Base-by-base conservation (phyloP, 2,797 vertebrate genomes). In the Echeneis naucrates region DNA sequence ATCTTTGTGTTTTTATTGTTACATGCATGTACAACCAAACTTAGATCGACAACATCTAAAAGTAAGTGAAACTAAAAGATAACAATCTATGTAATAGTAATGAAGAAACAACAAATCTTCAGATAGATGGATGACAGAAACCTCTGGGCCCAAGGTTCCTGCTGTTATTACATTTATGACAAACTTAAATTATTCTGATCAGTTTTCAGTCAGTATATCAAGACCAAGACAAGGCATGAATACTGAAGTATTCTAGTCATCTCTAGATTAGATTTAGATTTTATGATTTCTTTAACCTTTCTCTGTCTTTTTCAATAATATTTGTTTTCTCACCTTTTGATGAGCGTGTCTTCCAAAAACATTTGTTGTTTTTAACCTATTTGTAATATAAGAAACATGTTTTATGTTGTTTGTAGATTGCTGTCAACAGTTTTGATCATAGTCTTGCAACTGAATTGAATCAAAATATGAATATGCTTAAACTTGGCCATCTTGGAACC, bases 51-150 rank as follows among this genome's bases (percentile, higher is more conserved):
- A 87, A 87, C 92, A 92, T 87, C 40, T 90, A 89, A 73, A 92
- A 92, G 93, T 92, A 91, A 88, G 8, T 30, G 3, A 93, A 85
- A 93, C 95, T 94, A 94, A 94, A 96, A 93, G 76, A 74, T 56
- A 74, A 83, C 85, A 92, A 89, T 87, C 1, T 23, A 86, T 79
- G 77, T 91, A 92, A 92, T 89, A 88, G 90, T 94, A 86, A 94
- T 93, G 90, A 91, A 91, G 82, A 80, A 94, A 88, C 72, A 82
- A 88, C 89, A 84, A 79, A 84, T 72, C 55, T 8, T 40, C 12
- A 48, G 27, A 21, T 44, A 59, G 42, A 19, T 68, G 13, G 35
- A 52, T 30, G 11, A n/a, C n/a, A n/a, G n/a, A n/a, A n/a, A n/a
- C n/a, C n/a, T n/a, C n/a, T n/a, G n/a, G n/a, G n/a, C 61, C 24